Base-by-base conservation (phyloP, 1,140 invertebrate genomes). In the Bombus superbus region DNA sequence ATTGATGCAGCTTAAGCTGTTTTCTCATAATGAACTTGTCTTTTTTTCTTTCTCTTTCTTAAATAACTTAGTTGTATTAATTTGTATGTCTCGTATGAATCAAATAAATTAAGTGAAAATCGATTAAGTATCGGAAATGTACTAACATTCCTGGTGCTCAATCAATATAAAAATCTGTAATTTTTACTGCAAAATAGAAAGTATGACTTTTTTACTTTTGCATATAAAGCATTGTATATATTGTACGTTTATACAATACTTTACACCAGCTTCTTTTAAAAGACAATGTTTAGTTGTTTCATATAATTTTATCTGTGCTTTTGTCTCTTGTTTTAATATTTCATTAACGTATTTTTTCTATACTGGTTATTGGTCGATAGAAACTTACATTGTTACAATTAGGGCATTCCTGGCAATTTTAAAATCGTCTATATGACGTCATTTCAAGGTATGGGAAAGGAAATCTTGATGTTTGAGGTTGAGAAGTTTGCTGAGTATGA, bases 391-490 rank as follows among this genome's bases (percentile, higher is more conserved):
- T 53, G 66, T 82, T 80, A 86, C 59, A 81, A 83, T 71, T 72
- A 69, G 66, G 72, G 15, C n/a, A 66, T 77, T 73, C 53, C 68
- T 13, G 64, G 28, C 47, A 42, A 81, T 18, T 79, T 91, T 89
- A 95, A 86, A 93, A 95, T 90, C 94, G 92, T 81, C 93, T 92
- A 71, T 94, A 95, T n/a, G 94, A 94, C 32, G 93, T 88, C 83
- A 94, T 94, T 78, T 93, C 93, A n/a, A 94, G 89, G 81, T 94
- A 95, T 38, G 94, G 93, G 83, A 94, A 95, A 25, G 94, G 94
- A 80, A 93, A 94, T 64, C 94, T 92, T 75, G 94, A 92, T 11
- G 93, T 88, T 83, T 92, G 94, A 44, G 88, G 87, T 40, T 93
- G 92, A 28, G 93, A 80, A 18, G 88, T 89, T 79, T 92, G 93